Base-by-base conservation (phyloP, 2,113 vertebrate species). In the Oncorhynchus nerka region DNA sequence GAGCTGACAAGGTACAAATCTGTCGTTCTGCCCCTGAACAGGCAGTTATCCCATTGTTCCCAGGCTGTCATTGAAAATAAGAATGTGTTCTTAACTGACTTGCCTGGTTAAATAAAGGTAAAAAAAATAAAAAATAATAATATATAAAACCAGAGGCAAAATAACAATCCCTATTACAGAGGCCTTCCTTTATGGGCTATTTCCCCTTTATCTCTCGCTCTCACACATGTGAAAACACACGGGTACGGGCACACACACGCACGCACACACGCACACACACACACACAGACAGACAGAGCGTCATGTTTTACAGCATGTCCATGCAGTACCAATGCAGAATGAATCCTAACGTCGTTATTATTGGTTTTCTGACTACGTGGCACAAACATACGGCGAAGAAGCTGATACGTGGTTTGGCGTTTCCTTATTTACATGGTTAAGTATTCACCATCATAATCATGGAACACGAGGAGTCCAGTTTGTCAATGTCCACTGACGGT, bases 251-350 rank as follows among this genome's bases (percentile, higher is more conserved):
- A 32, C 32, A 32, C 32, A 32, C 69, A 39, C 81, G 75, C 12
- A 75, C 70, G 57, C 83, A 76, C 0, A 34, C 67, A 39, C 32
- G 5, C 32, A 32, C 32, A 32, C 32, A 32, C 32, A 32, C 69
- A 39, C 81, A 76, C 12, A 75, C 70, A 61, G 81, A 76, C 82
- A 78, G 20, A 74, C 78, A 80, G 71, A 83, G 72, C 79, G 83
- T 83, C 61, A 70, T 80, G 82, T 77, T 78, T 75, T 81, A 82
- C 69, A 84, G 84, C 73, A 83, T 71, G 79, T 91, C 85, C 91
- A 92, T 92, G 91, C 91, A 91, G 90, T 87, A 91, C 86, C 89
- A 82, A 87, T 86, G 85, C 84, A 84, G 79, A 87, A 55, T 68
- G 78, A 68, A 84, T 81, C 86, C 79, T 68, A 70, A 79, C 74